A percentile compares a stretch with the other conserved stretches of the same genome.
Evolutionary conservation across 2,797 vertebrate species (phyloP).

Genomic region (Petrocephalus sullivani): DNA sequence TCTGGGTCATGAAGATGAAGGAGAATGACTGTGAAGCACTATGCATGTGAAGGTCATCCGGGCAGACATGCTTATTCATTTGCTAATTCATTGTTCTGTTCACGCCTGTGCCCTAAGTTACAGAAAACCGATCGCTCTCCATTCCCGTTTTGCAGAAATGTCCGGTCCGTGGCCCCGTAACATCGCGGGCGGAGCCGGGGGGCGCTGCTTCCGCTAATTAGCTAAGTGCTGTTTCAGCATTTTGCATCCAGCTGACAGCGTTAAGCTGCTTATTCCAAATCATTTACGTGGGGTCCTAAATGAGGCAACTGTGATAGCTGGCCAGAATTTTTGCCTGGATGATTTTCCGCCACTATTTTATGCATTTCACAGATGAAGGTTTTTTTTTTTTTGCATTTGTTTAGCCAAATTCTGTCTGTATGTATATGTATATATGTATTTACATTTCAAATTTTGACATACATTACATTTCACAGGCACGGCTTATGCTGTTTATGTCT

Average conservation of each 20-base stretch:
- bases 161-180: neutral
- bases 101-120: neutral
- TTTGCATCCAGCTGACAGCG: neutral
- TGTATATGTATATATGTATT: neutral
- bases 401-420: neutral
- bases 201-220: neutral
- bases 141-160: neutral
- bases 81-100: neutral
- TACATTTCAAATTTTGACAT: neutral
- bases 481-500: neutral
- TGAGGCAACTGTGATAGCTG: neutral
- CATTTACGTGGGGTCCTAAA: slow-evolving; percentile 11
- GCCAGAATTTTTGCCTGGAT: neutral
- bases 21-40: neutral
- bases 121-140: neutral
- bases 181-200: neutral
- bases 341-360: neutral
- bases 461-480: neutral
- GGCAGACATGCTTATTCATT: neutral
- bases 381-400: neutral
- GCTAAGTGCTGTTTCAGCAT: slow-evolving; percentile 3
- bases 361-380: neutral
- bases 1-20: neutral
- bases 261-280: slow-evolving; percentile 16
- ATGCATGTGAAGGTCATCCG: neutral